A percentile compares a stretch with the other conserved stretches of the same genome.
phyloP scores from a whole-genome alignment of 2,888 invertebrate genomes.

The Cephus sareptanus region DNA sequence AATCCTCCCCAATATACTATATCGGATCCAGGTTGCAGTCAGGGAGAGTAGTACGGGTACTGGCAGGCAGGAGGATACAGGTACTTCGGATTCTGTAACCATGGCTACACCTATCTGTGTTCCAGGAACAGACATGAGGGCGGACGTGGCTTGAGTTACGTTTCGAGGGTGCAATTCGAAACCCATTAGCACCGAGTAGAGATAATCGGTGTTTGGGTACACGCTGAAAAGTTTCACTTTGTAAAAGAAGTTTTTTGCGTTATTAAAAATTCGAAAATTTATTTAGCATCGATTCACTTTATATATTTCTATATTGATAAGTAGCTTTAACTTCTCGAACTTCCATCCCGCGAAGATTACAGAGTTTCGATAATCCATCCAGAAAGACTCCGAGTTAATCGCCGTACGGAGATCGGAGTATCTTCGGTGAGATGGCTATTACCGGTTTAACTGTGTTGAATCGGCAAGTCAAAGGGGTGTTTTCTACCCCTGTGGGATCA shows the following conservation, averaged over 20 bases:
- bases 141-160: constrained; percentile 11
- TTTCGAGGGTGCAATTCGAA: constrained; percentile 8
- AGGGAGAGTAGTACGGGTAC: not conserved
- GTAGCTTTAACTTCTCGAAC: not conserved
- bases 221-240: not conserved
- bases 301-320: not conserved
- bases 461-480: not conserved
- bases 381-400: not conserved
- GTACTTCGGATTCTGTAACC: constrained; percentile 15
- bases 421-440: not conserved
- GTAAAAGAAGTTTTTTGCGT: not conserved
- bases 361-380: not conserved
- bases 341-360: not conserved
- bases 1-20: not conserved
- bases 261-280: not conserved
- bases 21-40: not conserved
- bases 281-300: not conserved
- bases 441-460: not conserved
- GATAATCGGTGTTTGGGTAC: not conserved
- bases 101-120: constrained; percentile 4
- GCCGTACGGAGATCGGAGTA: not conserved
- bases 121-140: constrained; percentile 2
- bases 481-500: not conserved
- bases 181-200: constrained; percentile 3
- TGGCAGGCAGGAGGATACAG: constrained; percentile 7